Evolutionary conservation across 2,888 invertebrate genomes (phyloP), one percentile per base, ranked within the genome.

Genomic region (Lamellibrachia satsuma): DNA sequence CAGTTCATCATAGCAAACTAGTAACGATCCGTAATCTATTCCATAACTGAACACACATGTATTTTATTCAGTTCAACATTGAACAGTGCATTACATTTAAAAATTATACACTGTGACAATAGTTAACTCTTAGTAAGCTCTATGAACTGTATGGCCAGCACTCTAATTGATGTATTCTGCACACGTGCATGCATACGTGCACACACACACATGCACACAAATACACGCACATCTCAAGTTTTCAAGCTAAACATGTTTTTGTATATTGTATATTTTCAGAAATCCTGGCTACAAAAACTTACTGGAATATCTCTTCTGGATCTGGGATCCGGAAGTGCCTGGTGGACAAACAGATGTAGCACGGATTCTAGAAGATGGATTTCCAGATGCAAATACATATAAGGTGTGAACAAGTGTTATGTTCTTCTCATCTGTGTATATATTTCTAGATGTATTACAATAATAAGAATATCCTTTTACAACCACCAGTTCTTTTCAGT

Each of bases 231-330:
- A 75, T n/a, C 39, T 39, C 39, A 39, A 39, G 39, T 39, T 39
- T 39, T 39, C 22, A 11, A 22, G 22, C 75, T 75, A 75, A 75
- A 22, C 75, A 75, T 75, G 75, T 22, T 75, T 75, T 75, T 75
- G 75, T 75, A 75, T 75, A 75, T 75, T 75, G 22, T 75, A 6
- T 75, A 75, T 92, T 27, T 90, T 22, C 93, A 96, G 96, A 92
- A 95, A 94, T 93, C 94, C 94, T 22, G 92, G 94, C n/a, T 95
- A 95, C 94, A 96, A 95, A 93, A 96, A 96, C 93, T 94, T 95
- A 11, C 93, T 96, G 93, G 96, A 96, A 93, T 96, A 96, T 93
- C 94, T 96, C 93, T 96, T 96, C 94, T 96, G 96, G 96, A 95
- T 96, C 93, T 96, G 96, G 95, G 95, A 96, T 93, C 96, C 96